These are phyloP conservation scores for Lutjanus campechanus DNA, from an alignment of 2,797 vertebrate species.

Conservation along the genomic window DNA sequence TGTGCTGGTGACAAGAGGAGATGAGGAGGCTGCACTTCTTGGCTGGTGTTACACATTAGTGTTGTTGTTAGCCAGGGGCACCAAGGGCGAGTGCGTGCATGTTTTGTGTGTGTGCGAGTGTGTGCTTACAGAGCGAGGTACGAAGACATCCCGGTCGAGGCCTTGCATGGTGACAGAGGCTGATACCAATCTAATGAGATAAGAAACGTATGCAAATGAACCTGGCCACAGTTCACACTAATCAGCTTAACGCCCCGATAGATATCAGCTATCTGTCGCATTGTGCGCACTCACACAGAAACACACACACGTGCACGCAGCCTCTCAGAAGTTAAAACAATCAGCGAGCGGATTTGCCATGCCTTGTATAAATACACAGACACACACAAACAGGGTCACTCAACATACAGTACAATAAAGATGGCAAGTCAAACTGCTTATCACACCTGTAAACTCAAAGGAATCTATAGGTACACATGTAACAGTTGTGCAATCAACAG, in stretches of 20 bases:
- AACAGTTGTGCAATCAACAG: slow-evolving; percentile 21
- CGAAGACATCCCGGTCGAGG: slow-evolving; percentile 83
- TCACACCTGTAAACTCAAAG: slow-evolving; percentile 40
- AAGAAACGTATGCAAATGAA: slow-evolving; percentile 89
- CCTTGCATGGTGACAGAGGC: slow-evolving; percentile 80
- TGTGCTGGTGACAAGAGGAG: slow-evolving; percentile 68
- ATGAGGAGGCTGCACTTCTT: slow-evolving; percentile 71
- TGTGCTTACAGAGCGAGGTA: slow-evolving; percentile 60
- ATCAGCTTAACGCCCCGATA: slow-evolving; percentile 88
- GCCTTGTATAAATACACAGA: slow-evolving; percentile 50
- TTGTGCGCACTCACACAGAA: slow-evolving; percentile 45
- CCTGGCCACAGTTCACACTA: slow-evolving; percentile 87
- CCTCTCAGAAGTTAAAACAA: slow-evolving; percentile 69
- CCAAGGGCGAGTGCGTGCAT: slow-evolving; percentile 57
- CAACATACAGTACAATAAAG: slow-evolving; percentile 7
- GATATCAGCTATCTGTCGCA: slow-evolving; percentile 87
- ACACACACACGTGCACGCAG: slow-evolving; percentile 6
- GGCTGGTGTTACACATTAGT: slow-evolving; percentile 73
- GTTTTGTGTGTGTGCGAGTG: slow-evolving; percentile 31
- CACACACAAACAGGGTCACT: slow-evolving; percentile 48
- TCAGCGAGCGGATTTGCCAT: slow-evolving; percentile 66
- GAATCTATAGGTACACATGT: slow-evolving; percentile 1
- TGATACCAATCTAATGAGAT: slow-evolving; percentile 90
- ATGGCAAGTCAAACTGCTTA: slow-evolving; percentile 36
- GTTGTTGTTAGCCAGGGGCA: slow-evolving; percentile 77